phyloP scores from a whole-genome alignment of 2,888 invertebrate species.

The Cataglyphis livida region DNA sequence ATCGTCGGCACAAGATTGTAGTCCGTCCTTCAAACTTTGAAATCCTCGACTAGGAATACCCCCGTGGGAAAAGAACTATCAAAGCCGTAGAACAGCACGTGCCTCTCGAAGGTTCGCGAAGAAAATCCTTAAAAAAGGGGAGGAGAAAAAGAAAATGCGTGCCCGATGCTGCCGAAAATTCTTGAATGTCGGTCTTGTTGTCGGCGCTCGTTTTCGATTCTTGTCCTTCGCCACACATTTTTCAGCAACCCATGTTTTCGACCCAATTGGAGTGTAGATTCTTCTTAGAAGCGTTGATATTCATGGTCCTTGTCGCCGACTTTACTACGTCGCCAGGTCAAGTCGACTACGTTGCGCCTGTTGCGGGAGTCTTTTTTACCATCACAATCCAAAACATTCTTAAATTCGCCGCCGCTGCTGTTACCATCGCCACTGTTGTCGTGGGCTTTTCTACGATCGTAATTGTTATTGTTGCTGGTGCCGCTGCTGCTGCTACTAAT shows the following conservation, averaged over 20 bases:
- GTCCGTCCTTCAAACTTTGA: constrained; percentile 49
- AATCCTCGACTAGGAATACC: constrained; percentile 56
- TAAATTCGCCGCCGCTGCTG: constrained; percentile 66
- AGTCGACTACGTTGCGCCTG: constrained; percentile 72
- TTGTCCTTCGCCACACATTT: constrained; percentile 27
- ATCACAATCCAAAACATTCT: constrained; percentile 75
- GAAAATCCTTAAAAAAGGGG: constrained; percentile 63
- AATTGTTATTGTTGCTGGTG: constrained; percentile 57
- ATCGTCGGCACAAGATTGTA: constrained; percentile 48
- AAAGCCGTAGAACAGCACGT: constrained; percentile 63
- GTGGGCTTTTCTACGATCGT: constrained; percentile 23
- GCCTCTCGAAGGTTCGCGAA: constrained; percentile 64
- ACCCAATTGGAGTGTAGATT: constrained; percentile 42
- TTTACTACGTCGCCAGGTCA: constrained; percentile 76
- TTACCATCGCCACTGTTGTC: constrained; percentile 60
- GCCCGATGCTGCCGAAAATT: constrained; percentile 60
- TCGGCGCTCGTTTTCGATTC: constrained; percentile 49
- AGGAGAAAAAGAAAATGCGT: constrained; percentile 68
- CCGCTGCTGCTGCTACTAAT: constrained; percentile 67
- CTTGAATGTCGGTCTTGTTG: constrained; percentile 57
- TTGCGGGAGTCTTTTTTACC: constrained; percentile 72
- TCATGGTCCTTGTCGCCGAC: constrained; percentile 78
- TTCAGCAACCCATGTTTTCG: constrained; percentile 32
- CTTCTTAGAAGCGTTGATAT: constrained; percentile 78
- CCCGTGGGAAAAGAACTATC: constrained; percentile 60